Base-by-base conservation (phyloP, 2,113 vertebrate genomes). In the Okapia johnstoni region DNA sequence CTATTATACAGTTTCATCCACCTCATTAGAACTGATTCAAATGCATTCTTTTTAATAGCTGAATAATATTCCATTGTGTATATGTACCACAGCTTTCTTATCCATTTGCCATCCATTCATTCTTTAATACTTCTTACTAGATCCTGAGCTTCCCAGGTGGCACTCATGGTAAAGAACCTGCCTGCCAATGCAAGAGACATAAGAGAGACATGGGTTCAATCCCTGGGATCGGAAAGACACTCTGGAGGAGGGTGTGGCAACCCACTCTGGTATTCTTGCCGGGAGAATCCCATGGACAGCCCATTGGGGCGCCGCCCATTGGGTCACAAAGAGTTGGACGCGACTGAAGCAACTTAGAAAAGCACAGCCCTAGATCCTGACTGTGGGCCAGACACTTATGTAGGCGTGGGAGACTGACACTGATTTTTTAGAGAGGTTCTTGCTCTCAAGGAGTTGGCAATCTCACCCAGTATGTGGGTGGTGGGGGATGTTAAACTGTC, bases 271-370 rank as follows among this genome's bases (percentile, higher is more conserved):
- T 73, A 40, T 73, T 23, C 66, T 13, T 73, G 66, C 66, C 66
- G 23, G n/a, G n/a, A 73, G 66, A 40, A 73, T 40, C 19, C 66
- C n/a, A 40, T 12, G 66, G n/a, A 40, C n/a, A 23, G n/a, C 10
- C 10, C 19, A 40, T 2, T 70, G n/a, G 63, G 60, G 14, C 0
- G 0, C 30, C 33, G 17, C n/a, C n/a, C 63, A 1, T 6, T 70
- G n/a, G 19, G 66, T 23, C 0, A 0, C n/a, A 23, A 19, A 70
- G 63, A 40, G n/a, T 23, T 0, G 0, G n/a, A n/a, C 66, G 40
- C 1, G 10, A 73, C 66, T 73, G 19, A 73, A 73, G 40, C 0
- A 0, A 70, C 17, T 40, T 70, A 70, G 66, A 2, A 23, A n/a
- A 70, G 66, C 66, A 70, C n/a, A 70, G n/a, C 19, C n/a, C n/a